Percentiles rank a stretch among this genome's conserved stretches.
Conservation (phyloP, 2,113 vertebrate genomes). For the Pterophyllum scalare region DNA sequence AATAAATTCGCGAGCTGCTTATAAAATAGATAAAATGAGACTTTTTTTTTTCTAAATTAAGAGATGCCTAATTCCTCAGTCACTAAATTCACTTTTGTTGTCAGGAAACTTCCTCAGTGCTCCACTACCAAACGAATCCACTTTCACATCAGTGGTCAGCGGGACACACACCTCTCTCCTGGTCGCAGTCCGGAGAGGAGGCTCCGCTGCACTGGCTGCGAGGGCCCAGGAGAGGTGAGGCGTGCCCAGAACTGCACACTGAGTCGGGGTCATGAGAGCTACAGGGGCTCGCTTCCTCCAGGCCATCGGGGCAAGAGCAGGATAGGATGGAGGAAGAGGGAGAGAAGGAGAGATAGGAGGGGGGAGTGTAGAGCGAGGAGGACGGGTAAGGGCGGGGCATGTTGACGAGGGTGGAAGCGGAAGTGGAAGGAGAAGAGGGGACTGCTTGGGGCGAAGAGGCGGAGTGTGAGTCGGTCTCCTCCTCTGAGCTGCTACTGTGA, state of each 20-base stretch:
- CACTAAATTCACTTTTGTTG: neutral
- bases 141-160: neutral
- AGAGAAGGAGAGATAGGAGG: slow-evolving; percentile 50
- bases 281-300: slow-evolving; percentile 83
- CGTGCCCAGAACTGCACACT: slow-evolving; percentile 83
- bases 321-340: slow-evolving; percentile 39
- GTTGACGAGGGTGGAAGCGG: slow-evolving; percentile 78
- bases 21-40: neutral
- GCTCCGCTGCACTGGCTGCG: slow-evolving; percentile 97
- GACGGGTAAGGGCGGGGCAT: slow-evolving; percentile 65
- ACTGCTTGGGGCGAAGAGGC: slow-evolving; percentile 82
- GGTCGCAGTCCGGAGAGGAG: slow-evolving; percentile 95
- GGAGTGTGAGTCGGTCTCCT: slow-evolving; percentile 87
- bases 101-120: neutral
- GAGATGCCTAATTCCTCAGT: neutral
- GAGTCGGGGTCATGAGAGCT: slow-evolving; percentile 73
- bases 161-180: slow-evolving; percentile 88
- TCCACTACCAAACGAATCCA: neutral
- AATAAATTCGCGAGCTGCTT: no score
- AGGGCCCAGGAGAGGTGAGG: slow-evolving; percentile 89
- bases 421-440: slow-evolving; percentile 63
- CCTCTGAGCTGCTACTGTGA: slow-evolving; percentile 87
- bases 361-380: slow-evolving; percentile 57
- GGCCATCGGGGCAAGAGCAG: slow-evolving; percentile 71
- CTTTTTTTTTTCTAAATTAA: neutral